phyloP scores from a whole-genome alignment of 2,888 invertebrate genomes.

The Zaprionus lineosus region DNA sequence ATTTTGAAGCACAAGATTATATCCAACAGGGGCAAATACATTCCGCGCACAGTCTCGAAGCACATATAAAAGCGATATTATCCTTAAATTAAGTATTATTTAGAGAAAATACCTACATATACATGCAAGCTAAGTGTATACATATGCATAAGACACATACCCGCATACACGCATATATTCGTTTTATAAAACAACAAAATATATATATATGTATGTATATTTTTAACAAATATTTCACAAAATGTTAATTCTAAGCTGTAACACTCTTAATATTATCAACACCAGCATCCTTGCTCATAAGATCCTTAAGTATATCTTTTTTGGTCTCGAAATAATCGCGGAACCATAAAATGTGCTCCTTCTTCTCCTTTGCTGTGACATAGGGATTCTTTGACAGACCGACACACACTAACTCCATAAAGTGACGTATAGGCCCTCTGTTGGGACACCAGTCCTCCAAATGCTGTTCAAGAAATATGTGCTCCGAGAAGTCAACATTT shows the following conservation, averaged over 20 bases:
- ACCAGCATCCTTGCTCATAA: conserved; percentile 69
- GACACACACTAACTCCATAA: conserved; percentile 97
- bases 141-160: conserved; percentile 27
- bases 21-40: conserved; percentile 43
- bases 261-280: conserved; percentile 41
- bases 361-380: conserved; percentile 93
- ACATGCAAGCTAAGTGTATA: conserved; percentile 15
- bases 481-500: conserved; percentile 93
- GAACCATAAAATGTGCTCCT: conserved; percentile 95
- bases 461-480: conserved; percentile 94
- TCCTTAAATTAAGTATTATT: conserved; percentile 61
- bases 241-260: conserved; percentile 36
- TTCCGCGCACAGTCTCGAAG: conserved; percentile 61
- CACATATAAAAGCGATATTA: conserved; percentile 46
- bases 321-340: conserved; percentile 93
- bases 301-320: conserved; percentile 86
- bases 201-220: conserved; percentile 46
- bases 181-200: conserved; percentile 60
- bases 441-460: conserved; percentile 95
- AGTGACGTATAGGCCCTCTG: conserved; percentile 95
- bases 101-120: conserved; percentile 13
- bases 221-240: conserved; percentile 64
- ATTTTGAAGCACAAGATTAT: conserved; percentile 84
- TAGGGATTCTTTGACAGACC: conserved; percentile 97
- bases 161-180: conserved; percentile 31